Conservation (phyloP, 2,113 vertebrate genomes). For the Heteronetta atricapilla region DNA sequence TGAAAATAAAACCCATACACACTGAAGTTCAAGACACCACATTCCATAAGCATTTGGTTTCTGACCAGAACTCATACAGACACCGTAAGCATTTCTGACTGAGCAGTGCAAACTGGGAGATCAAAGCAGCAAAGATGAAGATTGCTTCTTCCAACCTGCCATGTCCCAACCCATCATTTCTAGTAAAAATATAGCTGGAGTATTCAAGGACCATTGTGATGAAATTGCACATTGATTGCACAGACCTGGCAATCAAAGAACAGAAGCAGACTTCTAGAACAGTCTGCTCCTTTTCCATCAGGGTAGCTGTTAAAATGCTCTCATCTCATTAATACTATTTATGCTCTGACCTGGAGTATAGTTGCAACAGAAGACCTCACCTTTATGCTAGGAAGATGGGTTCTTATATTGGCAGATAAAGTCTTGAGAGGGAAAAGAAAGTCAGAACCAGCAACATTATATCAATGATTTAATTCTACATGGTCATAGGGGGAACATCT, state of each 20-base stretch:
- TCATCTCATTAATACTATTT: background rate
- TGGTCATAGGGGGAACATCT: background rate
- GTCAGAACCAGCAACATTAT: background rate
- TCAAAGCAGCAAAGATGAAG: background rate
- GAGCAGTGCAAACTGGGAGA: background rate
- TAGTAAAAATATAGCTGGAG: background rate
- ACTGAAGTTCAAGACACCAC: background rate
- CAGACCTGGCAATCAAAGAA: background rate
- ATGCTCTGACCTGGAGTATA: background rate
- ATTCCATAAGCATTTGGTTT: background rate
- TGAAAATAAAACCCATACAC: conserved; percentile 53
- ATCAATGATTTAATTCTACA: background rate
- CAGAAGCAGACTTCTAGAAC: background rate
- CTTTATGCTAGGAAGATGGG: background rate
- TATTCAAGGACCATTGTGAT: background rate
- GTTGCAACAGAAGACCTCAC: background rate
- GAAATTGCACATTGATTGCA: background rate
- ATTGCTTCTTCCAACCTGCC: background rate
- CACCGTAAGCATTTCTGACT: background rate
- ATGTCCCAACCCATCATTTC: background rate
- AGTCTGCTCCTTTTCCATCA: background rate
- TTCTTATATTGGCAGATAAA: background rate
- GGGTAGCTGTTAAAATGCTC: background rate
- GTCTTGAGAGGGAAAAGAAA: background rate
- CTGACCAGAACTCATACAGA: background rate